Base-by-base conservation (phyloP, 2,888 invertebrate genomes). In the Macrophya annulata region DNA sequence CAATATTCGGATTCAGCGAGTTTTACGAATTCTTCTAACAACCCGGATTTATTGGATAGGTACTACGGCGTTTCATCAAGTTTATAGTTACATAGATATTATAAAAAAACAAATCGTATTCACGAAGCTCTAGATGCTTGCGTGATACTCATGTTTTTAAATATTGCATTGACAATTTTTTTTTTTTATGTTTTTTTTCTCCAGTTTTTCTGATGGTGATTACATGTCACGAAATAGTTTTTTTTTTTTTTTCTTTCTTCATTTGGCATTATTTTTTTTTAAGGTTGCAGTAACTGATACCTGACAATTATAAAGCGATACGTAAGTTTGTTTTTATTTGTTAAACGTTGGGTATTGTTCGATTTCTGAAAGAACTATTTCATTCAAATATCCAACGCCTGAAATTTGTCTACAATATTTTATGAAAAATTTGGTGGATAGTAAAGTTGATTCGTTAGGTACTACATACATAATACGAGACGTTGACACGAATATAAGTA, bases 31-130 rank as follows among this genome's bases (percentile, higher is more conserved):
- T 77, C 6, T 55, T 17, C 48, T 37, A 31, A 77, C 17, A 51
- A 77, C 17, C 31, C 77, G 9, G 51, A 8, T 37, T 15, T 77
- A 77, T 77, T 45, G 43, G 45, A 74, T 45, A 51, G 31, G 31
- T 51, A 77, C 31, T n/a, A 76, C 76, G n/a, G 76, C 37, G 48
- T 48, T 76, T 76, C 25, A 48, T 76, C 48, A 76, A 43, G 74
- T 45, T 76, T 76, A 45, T 9, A n/a, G n/a, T 77, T 51, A 51
- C 25, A 74, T 21, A 21, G 17, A 74, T 45, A 45, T 45, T 40
- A 45, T 45, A 45, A 74, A 43, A 2, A 21, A 68, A 68, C 25
- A 68, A 37, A 68, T 68, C 31, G 3, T 68, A 9, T 9, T 68
- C 37, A 17, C 17, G 31, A 43, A 68, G n/a, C 31, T 5, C 43